Base-by-base conservation (phyloP, 1,140 invertebrate species). In the Halotydeus destructor region DNA sequence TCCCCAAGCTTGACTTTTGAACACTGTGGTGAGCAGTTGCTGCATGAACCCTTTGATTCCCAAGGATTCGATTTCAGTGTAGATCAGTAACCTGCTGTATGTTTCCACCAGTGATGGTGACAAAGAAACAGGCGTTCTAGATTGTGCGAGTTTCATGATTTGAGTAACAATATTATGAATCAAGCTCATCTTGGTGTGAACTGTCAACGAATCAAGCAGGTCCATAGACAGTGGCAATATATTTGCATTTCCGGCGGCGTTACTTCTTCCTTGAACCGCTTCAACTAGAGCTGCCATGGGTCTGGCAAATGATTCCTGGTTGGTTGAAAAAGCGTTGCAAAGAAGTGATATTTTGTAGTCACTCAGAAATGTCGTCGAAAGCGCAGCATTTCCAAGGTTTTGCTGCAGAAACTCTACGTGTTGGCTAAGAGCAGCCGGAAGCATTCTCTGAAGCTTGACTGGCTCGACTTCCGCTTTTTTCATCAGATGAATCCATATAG, bases 141-240 rank as follows among this genome's bases (percentile, higher is more conserved):
- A 75, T 49, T 85, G 78, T 0, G 82, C 80, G 40, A 80, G 63
- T 56, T 85, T 85, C 12, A 83, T 78, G 1, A 91, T 76, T 53
- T 85, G 75, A 1, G 78, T 77, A 0, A 85, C 81, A 50, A 88
- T 88, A 36, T 76, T 79, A 54, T 94, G 86, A 42, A 94, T 91
- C n/a, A 96, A 60, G n/a, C 59, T 88, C 88, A 96, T 94, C 60
- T 94, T 94, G 0, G 84, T 83, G 59, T 94, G 86, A 9, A 93
- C 78, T 0, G 89, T 93, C 12, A 94, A 59, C n/a, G 85, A 88
- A 57, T 96, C 89, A 3, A 94, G 59, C 16, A 91, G 74, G 22
- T 76, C 78, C 75, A 94, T 88, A 0, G 82, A 79, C 11, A 94
- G 61, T 1, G 88, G 88, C 12, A 11, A 33, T 3, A 25, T 30